These are phyloP conservation scores for Marisa cornuarietis DNA, from an alignment of 1,140 invertebrate species.

Conservation along the genomic window DNA sequence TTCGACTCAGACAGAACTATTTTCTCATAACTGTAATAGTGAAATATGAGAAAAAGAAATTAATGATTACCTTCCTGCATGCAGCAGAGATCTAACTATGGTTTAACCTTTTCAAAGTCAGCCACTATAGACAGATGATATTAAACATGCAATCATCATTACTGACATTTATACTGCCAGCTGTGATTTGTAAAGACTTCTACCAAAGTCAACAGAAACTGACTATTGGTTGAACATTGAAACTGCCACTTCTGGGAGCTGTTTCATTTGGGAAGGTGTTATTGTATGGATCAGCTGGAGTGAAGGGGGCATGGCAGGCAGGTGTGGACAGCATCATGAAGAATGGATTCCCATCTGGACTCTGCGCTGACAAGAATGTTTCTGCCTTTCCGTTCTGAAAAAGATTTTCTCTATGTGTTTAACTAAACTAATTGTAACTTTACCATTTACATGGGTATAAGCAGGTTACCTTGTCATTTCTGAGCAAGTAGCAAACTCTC, in stretches of 20 bases:
- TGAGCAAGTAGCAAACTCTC: too few species aligned
- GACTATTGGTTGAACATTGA: slow-evolving; percentile 41
- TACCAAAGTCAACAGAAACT: too few species aligned
- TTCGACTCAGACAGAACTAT: too few species aligned
- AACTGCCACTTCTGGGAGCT: slow-evolving; percentile 71
- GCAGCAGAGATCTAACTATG: too few species aligned
- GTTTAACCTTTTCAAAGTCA: too few species aligned
- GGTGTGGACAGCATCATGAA: slow-evolving; percentile 87
- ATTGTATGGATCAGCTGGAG: slow-evolving; percentile 77
- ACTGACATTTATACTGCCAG: too few species aligned
- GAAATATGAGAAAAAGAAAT: too few species aligned
- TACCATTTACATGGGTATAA: background rate
- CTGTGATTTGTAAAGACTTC: too few species aligned
- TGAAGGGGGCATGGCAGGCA: slow-evolving; percentile 85
- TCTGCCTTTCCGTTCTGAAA: slow-evolving; percentile 70
- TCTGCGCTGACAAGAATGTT: slow-evolving; percentile 68
- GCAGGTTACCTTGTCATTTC: background rate
- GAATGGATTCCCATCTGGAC: slow-evolving; percentile 70
- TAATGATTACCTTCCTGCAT: too few species aligned
- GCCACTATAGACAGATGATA: too few species aligned
- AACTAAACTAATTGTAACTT: slow-evolving; percentile 44
- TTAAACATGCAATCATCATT: too few species aligned
- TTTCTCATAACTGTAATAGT: too few species aligned
- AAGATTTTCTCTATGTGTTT: slow-evolving; percentile 62
- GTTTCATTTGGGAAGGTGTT: slow-evolving; percentile 72